Evolutionary conservation across 2,797 vertebrate species (phyloP).

Genomic region (Tamandua tetradactyla): DNA sequence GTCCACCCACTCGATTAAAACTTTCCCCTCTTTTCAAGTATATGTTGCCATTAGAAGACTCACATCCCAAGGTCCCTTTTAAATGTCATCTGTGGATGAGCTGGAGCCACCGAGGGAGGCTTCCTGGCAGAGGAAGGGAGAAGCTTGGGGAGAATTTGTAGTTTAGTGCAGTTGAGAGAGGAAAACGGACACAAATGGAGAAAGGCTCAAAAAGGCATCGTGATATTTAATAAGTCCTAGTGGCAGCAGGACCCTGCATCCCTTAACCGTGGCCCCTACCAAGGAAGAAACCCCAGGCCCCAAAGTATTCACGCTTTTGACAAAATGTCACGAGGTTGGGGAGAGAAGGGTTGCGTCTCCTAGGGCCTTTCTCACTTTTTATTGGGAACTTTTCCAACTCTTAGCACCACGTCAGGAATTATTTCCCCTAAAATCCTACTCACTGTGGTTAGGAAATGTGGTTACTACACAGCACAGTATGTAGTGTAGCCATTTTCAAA

Average conservation of each 20-base stretch:
- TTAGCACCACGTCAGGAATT: background rate
- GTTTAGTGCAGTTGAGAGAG: background rate
- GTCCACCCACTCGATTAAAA: conserved; percentile 79
- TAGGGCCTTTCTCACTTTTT: background rate
- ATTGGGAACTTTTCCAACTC: background rate
- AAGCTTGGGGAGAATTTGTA: background rate
- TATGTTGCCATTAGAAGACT: conserved; percentile 77
- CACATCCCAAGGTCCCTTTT: conserved; percentile 61
- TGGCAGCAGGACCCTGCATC: background rate
- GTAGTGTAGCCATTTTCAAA: background rate
- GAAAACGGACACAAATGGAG: background rate
- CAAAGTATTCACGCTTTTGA: background rate
- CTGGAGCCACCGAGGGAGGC: background rate
- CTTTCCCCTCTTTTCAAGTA: conserved; percentile 51
- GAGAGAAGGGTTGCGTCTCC: background rate
- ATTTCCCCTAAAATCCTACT: background rate
- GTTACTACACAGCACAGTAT: rapidly evolving
- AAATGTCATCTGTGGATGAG: background rate
- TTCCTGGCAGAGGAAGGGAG: background rate
- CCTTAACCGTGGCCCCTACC: background rate
- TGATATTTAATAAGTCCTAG: background rate
- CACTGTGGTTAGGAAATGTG: background rate
- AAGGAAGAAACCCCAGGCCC: background rate
- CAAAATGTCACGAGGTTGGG: rapidly evolving
- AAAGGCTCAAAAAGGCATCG: background rate